Base-by-base conservation (phyloP, 2,888 invertebrate genomes). In the Drosophila paracracens region DNA sequence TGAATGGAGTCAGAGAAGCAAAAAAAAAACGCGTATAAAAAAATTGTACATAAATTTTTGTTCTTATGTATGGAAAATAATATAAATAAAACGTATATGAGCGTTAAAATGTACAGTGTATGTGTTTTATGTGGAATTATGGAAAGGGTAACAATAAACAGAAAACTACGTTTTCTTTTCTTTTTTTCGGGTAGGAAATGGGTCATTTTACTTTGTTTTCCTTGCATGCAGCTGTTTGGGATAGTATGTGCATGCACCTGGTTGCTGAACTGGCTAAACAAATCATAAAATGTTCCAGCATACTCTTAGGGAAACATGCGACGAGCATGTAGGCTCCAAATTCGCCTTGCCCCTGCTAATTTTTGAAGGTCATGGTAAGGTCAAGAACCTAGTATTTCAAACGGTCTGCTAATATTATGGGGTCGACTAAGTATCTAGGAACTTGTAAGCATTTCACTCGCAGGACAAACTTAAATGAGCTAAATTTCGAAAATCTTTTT, bases 71-170 rank as follows among this genome's bases (percentile, higher is more conserved):
- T 81, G 86, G 53, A 85, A 76, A 85, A 74, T 74, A 79, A 69
- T 73, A 80, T 64, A 71, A 82, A 89, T 89, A 82, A 88, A 85
- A 85, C 85, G 90, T 89, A 73, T 89, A 89, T 79, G 79, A 78
- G 57, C 82, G 82, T 79, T 82, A 52, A 68, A 60, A 61, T 38
- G 38, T 36, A 67, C 27, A 40, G 43, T 43, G 51, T 53, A 68
- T 57, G 52, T 73, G 70, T 58, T 52, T 33, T 36, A 36, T 57
- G 16, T 68, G 50, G n/a, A 35, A 61, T 53, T 76, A 27, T 21
- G 13, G 40, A 50, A 35, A 29, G 51, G 27, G 11, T 6, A 21
- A 4, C 31, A 27, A 40, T 43, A 52, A 35, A 36, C 6, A 31
- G n/a, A 25, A 48, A 35, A n/a, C 10, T 40, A 10, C 8, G n/a